These are phyloP conservation scores for Erebia epiphron DNA, from an alignment of 2,888 invertebrate species.

Conservation along the genomic window DNA sequence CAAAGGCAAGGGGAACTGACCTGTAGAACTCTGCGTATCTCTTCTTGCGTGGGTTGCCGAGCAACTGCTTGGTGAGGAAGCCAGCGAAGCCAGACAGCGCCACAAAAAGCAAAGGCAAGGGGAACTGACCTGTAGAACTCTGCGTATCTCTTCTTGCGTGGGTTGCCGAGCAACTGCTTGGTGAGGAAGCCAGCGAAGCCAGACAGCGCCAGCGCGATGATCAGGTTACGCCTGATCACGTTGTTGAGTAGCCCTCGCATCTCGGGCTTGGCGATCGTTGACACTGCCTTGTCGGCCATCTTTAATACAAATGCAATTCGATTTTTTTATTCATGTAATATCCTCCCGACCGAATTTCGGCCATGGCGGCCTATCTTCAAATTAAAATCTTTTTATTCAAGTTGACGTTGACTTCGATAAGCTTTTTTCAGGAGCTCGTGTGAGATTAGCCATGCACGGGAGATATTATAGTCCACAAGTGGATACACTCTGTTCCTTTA, in stretches of 20 bases:
- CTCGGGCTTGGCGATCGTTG: constrained; percentile 79
- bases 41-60: constrained; percentile 84
- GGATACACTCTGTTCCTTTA: too few relatives aligned
- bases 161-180: constrained; percentile 82
- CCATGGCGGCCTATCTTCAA: too few relatives aligned
- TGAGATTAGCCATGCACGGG: too few relatives aligned
- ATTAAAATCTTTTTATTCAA: too few relatives aligned
- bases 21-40: constrained; percentile 92
- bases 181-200: constrained; percentile 73
- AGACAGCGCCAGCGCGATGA: constrained; percentile 75
- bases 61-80: constrained; percentile 77
- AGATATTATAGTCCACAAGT: too few relatives aligned
- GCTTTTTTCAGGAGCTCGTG: too few relatives aligned
- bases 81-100: constrained; percentile 72
- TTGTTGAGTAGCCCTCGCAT: constrained; percentile 87
- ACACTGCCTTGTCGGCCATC: constrained; percentile 78
- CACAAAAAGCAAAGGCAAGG: constrained; percentile 41
- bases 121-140: constrained; percentile 90
- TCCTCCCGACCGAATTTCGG: too few relatives aligned
- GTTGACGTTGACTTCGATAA: too few relatives aligned
- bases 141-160: constrained; percentile 86
- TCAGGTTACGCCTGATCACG: constrained; percentile 86
- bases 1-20: constrained; percentile 64
- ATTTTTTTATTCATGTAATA: too few relatives aligned
- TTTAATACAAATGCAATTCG: constrained; percentile 35